Evolutionary conservation across 92 coral and sea anemone genomes (phyloP).

Genomic region (Palythoa heliodiscus): DNA sequence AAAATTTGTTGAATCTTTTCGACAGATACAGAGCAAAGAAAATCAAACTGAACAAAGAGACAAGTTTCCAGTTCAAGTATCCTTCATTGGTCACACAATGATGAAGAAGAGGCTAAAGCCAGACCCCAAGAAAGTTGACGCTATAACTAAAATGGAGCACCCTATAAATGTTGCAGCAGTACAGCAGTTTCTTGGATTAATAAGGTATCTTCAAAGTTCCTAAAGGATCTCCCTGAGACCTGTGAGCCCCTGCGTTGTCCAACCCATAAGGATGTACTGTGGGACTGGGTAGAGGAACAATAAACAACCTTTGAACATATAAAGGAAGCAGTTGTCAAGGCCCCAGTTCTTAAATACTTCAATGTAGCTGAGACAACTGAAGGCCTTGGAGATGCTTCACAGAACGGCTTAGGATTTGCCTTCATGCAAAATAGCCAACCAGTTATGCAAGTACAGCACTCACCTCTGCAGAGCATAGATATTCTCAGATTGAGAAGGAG

Average conservation of each 20-base stretch:
- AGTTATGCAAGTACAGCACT: conserved; percentile 64
- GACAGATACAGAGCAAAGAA: conserved; percentile 42
- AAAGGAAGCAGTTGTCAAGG: conserved; percentile 50
- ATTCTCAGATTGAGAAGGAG: conserved; percentile 60
- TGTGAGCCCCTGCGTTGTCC: conserved; percentile 53
- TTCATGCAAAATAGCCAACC: conserved; percentile 49
- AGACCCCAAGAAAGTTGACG: conserved; percentile 59
- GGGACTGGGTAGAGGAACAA: conserved; percentile 53
- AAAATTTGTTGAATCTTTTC: conserved; percentile 37
- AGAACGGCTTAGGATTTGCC: conserved; percentile 39
- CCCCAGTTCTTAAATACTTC: conserved; percentile 62
- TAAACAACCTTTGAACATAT: conserved; percentile 42
- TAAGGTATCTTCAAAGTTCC: conserved; percentile 56
- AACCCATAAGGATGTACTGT: conserved; percentile 54
- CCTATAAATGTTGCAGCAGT: conserved; percentile 37
- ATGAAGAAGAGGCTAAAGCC: conserved; percentile 58
- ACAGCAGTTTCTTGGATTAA: conserved; percentile 53
- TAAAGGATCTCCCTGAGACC: conserved; percentile 37
- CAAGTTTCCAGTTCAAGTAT: conserved; percentile 38
- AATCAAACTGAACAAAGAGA: conserved; percentile 52
- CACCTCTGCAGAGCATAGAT: conserved; percentile 52
- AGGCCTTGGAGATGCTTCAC: conserved; percentile 52
- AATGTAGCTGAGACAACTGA: conserved; percentile 46
- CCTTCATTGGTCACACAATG: conserved; percentile 44
- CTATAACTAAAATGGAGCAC: conserved; percentile 42